Percentiles rank a stretch among this genome's conserved stretches.
phyloP scores from a whole-genome alignment of 2,888 invertebrate species.

The Caenorhabditis macrosperma region DNA sequence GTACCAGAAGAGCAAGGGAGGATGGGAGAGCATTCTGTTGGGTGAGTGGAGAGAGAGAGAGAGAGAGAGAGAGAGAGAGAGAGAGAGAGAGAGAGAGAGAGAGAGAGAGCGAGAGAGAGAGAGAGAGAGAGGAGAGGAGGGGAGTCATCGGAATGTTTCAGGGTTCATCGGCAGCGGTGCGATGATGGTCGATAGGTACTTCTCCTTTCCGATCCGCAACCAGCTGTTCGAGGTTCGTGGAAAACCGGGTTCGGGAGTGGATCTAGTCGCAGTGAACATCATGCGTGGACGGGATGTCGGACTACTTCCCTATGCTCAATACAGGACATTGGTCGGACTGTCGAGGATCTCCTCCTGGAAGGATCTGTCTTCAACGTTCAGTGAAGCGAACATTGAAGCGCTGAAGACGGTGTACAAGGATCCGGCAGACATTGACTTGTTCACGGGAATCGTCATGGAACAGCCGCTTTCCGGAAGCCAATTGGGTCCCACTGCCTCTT shows the following conservation, averaged over 20 bases:
- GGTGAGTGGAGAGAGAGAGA: conserved; percentile 3
- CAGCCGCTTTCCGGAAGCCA: conserved; percentile 56
- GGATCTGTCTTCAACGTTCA: conserved; percentile 63
- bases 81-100: too few species aligned
- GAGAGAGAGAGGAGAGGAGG: too few species aligned
- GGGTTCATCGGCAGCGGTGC: conserved; percentile 61
- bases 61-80: too few species aligned
- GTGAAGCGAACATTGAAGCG: conserved; percentile 44
- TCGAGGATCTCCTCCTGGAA: conserved; percentile 52
- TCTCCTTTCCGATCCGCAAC: conserved; percentile 69
- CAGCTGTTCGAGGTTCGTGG: conserved; percentile 88
- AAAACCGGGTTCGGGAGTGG: conserved; percentile 87
- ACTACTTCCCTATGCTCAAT: conserved; percentile 52
- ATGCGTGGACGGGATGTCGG: conserved; percentile 84
- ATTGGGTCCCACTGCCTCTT: conserved; percentile 66
- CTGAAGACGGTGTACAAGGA: conserved; percentile 62
- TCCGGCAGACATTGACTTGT: conserved; percentile 69
- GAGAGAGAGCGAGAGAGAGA: too few species aligned
- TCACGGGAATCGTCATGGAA: conserved; percentile 69
- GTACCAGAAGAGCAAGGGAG: conserved; percentile 53
- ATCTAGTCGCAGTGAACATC: conserved; percentile 91
- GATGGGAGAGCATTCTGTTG: conserved; percentile 57
- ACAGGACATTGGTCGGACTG: conserved; percentile 48
- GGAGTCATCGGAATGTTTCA: neutral
- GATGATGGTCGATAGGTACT: conserved; percentile 62